Conservation (phyloP, 2,888 invertebrate species). For the Troides aeacus region DNA sequence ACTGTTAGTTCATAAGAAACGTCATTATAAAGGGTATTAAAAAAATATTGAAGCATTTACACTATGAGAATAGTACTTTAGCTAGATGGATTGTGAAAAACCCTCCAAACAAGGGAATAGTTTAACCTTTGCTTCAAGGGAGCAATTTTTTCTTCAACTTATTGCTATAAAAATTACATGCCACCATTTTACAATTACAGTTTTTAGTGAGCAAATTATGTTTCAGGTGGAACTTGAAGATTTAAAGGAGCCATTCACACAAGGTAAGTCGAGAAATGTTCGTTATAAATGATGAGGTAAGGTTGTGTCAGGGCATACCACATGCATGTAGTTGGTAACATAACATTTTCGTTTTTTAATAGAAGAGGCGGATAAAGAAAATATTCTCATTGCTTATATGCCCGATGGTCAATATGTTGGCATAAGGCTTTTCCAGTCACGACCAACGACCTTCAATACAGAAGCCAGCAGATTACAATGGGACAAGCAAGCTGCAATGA, state of each 20-base stretch:
- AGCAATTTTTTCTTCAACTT: no score
- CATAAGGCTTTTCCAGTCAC: conserved; percentile 82
- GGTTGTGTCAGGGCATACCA: no score
- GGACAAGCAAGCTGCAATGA: conserved; percentile 82
- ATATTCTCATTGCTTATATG: conserved; percentile 82
- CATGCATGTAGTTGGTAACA: not conserved
- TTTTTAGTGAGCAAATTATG: conserved; percentile 21
- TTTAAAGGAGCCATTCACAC: conserved; percentile 63
- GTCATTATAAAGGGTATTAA: no score
- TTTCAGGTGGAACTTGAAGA: conserved; percentile 69
- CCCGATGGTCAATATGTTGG: conserved; percentile 83
- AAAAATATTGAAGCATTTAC: no score
- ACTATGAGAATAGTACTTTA: no score
- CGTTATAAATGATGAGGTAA: not conserved
- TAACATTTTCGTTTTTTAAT: not conserved
- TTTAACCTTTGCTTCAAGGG: no score
- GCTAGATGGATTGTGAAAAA: no score
- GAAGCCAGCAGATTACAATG: conserved; percentile 82
- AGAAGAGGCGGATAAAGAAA: conserved; percentile 70
- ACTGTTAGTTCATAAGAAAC: no score
- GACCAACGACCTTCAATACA: conserved; percentile 80
- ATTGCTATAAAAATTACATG: no score
- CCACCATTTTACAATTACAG: not conserved
- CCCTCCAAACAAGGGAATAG: no score
- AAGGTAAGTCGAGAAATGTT: conserved; percentile 48